Percentiles rank a stretch among this genome's conserved stretches.
Conservation (phyloP, 2,113 vertebrate species). For the Pardalotus punctatus region DNA sequence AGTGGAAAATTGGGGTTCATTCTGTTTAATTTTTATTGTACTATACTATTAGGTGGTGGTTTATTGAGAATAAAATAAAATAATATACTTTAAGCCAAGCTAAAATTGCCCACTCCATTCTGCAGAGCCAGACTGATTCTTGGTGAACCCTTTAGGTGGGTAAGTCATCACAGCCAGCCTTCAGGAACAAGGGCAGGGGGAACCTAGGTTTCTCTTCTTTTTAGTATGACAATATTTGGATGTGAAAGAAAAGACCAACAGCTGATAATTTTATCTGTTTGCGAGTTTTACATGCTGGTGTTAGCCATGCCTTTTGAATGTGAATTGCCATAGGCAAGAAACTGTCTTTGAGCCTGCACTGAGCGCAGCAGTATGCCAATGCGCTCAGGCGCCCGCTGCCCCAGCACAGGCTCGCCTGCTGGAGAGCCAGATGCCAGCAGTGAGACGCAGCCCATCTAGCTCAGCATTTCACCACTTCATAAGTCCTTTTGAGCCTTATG, state of each 20-base stretch:
- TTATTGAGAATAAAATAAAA: neutral
- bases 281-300: neutral
- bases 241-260: rapidly evolving
- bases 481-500: conserved; percentile 10
- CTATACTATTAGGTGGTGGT: rapidly evolving
- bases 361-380: neutral
- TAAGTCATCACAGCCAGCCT: neutral
- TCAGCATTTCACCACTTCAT: conserved; percentile 1
- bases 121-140: neutral
- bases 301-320: neutral
- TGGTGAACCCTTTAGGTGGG: neutral
- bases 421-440: neutral
- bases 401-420: neutral
- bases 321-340: neutral
- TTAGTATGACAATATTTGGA: neutral
- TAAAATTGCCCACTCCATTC: neutral
- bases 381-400: rapidly evolving
- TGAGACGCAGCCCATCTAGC: neutral
- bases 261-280: neutral
- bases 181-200: neutral
- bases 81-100: neutral
- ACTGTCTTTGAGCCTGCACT: neutral
- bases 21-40: neutral
- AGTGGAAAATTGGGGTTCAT: rapidly evolving
- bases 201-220: neutral